Percentiles rank a stretch among this genome's conserved stretches.
phyloP scores from a whole-genome alignment of 1,140 invertebrate genomes.

The Tetraneura akinire region DNA sequence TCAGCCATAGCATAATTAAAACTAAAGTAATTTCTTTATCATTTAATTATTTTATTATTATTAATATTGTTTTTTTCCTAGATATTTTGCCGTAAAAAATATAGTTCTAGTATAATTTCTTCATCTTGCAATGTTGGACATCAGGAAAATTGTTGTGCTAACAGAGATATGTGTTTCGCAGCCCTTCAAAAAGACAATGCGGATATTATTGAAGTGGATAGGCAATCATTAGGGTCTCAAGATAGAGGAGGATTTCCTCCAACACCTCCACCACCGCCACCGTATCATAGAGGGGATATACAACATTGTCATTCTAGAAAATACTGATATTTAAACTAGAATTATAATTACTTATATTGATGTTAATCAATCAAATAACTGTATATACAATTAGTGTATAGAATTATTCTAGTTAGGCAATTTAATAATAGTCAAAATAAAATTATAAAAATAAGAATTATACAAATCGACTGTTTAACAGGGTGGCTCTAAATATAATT shows the following conservation, averaged over 20 bases:
- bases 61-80: background rate
- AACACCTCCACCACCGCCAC: conserved; percentile 19
- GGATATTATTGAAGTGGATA: conserved; percentile 33
- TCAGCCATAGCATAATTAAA: conserved; percentile 73
- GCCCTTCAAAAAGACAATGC: conserved; percentile 37
- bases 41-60: background rate
- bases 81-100: conserved; percentile 46
- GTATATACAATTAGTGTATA: conserved; percentile 8
- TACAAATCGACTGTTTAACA: conserved; percentile 2
- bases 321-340: conserved; percentile 28
- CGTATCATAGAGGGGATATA: conserved; percentile 19
- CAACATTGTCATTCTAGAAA: conserved; percentile 21
- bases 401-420: background rate
- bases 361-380: background rate
- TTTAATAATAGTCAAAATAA: background rate
- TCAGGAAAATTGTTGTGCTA: conserved; percentile 39
- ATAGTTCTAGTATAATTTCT: background rate
- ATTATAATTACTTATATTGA: background rate
- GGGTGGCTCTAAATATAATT: conserved; percentile 24
- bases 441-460: background rate
- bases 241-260: conserved; percentile 43
- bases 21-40: conserved; percentile 65
- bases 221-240: conserved; percentile 22
- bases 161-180: conserved; percentile 37
- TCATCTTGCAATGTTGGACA: conserved; percentile 30